Evolutionary conservation across 2,113 vertebrate species (phyloP), one percentile per base, ranked within the genome.

Genomic region (Bufo gargarizans): DNA sequence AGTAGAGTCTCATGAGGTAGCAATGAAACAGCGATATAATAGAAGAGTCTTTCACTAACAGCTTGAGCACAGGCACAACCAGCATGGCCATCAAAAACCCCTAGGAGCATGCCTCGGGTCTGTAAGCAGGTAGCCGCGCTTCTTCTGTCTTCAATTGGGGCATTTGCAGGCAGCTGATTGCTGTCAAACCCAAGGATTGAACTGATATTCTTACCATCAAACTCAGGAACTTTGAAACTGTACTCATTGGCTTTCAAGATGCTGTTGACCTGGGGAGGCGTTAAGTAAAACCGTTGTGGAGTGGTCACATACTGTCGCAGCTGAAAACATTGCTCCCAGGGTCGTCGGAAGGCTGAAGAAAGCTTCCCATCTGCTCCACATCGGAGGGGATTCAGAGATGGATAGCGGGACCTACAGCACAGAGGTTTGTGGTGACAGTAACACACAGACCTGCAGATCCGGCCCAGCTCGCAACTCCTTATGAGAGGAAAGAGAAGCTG

Each of bases 221-320:
- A 99, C 93, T 99, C 99, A 19, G 99, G 98, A n/a, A 99, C 98
- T 95, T 99, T 99, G 91, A 99, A 99, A 91, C 96, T 99, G 93
- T 98, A 99, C 89, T 99, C 99, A 33, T 99, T 99, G 89, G 99
- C 99, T 90, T 99, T 99, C 72, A 99, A 94, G 87, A 99, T 99
- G 88, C 98, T 99, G 93, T 99, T 99, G 91, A 99, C 99, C 91
- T 99, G 99, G 0, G 98, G 96, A 76, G 98, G 98, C 0, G 97
- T 97, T 88, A 99, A 97, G 94, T 99, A 99, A 93, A 97, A 96
- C n/a, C 95, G 96, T 90, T 93, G 92, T 0, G 96, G 94, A 0
- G 96, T 95, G 22, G 96, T 96, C 90, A 93, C 94, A 59, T 97
- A 97, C 88, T 94, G 92, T 79, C 95, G 95, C 0, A 90, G 20